Percentiles rank a stretch among this genome's conserved stretches.
Conservation (phyloP, 2,113 vertebrate genomes). For the Aegotheles bennettii region DNA sequence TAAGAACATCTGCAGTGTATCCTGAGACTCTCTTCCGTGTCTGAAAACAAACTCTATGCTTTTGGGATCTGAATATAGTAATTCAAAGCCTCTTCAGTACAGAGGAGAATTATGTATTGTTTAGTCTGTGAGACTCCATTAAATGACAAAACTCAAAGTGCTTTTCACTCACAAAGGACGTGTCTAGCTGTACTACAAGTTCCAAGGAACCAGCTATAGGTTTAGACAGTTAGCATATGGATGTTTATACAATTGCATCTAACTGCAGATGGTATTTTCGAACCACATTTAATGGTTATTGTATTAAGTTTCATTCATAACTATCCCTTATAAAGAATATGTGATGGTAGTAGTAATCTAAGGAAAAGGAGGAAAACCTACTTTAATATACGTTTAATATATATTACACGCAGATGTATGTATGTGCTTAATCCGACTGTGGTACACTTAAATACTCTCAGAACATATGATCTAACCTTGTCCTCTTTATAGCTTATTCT, state of each 20-base stretch:
- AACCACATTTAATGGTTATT: neutral
- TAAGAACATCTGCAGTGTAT: neutral
- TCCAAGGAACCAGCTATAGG: neutral
- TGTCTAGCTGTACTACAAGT: neutral
- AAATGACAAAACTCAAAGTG: neutral
- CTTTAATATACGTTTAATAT: fast-evolving
- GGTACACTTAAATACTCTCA: neutral
- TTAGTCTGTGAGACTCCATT: neutral
- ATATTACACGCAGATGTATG: fast-evolving
- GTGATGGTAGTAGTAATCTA: neutral
- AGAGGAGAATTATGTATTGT: neutral
- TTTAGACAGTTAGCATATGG: neutral
- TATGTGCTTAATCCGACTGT: neutral
- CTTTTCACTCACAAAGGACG: neutral
- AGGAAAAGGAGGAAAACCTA: neutral
- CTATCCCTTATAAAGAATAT: neutral
- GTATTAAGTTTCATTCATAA: neutral
- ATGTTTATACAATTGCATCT: neutral
- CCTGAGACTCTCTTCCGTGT: neutral
- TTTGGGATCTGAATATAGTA: neutral
- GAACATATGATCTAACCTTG: neutral
- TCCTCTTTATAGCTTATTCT: neutral
- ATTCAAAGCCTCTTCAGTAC: slow-evolving; percentile 11
- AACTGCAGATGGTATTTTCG: neutral
- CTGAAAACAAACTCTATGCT: neutral